A percentile compares a stretch with the other conserved stretches of the same genome.
Conservation (phyloP, 2,113 vertebrate genomes). For the Microcebus jonahi region DNA sequence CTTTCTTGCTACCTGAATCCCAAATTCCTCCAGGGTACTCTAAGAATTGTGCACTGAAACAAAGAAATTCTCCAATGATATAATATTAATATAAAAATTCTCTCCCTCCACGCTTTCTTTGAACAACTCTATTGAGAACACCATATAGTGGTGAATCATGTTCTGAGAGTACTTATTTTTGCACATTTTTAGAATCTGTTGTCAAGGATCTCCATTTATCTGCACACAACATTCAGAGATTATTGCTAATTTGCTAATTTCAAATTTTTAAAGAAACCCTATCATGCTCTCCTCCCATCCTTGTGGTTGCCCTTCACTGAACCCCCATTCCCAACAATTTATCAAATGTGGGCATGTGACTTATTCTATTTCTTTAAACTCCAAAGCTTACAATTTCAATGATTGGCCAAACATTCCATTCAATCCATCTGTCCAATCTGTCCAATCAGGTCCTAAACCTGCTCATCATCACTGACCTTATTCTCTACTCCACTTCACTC, state of each 20-base stretch:
- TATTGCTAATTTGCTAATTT: not conserved
- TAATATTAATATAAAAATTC: not conserved
- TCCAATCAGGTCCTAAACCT: not conserved
- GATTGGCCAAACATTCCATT: not conserved
- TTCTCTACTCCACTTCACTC: not conserved
- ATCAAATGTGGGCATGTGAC: not conserved
- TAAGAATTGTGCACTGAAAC: not conserved
- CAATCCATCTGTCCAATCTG: not conserved
- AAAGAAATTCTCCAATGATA: not conserved
- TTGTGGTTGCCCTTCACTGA: not conserved
- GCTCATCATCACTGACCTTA: not conserved
- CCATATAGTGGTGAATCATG: not conserved
- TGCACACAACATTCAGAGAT: not conserved
- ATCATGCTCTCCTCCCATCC: not conserved
- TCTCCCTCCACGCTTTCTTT: not conserved
- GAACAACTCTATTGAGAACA: not conserved
- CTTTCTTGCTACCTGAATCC: not conserved
- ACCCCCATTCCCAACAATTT: not conserved
- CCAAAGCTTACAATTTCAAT: not conserved
- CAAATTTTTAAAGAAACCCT: not conserved
- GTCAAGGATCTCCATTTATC: not conserved
- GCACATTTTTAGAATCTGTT: not conserved
- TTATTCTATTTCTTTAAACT: not conserved
- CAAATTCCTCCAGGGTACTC: not conserved
- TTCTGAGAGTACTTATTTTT: not conserved